Conservation (phyloP, 2,888 invertebrate species). For the Drosophila neonasuta region DNA sequence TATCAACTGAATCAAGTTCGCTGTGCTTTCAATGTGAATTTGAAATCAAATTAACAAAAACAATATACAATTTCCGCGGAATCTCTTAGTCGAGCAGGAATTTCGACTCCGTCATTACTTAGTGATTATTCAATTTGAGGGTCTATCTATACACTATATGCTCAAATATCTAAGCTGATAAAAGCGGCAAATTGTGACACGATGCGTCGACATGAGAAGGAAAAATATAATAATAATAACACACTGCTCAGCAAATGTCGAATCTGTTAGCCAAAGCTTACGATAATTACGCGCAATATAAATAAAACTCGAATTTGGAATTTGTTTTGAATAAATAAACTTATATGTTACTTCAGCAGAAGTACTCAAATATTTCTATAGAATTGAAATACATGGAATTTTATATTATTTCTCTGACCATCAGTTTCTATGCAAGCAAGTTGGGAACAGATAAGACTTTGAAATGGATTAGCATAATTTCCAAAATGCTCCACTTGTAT, state of each 20-base stretch:
- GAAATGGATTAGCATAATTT: background rate
- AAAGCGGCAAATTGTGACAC: background rate
- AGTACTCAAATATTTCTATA: background rate
- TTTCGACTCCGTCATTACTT: constrained; percentile 8
- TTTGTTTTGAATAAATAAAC: background rate
- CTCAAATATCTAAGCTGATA: constrained; percentile 1
- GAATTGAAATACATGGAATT: background rate
- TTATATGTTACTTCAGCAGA: background rate
- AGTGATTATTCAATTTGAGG: constrained; percentile 38
- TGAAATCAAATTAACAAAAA: background rate
- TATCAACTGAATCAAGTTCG: background rate
- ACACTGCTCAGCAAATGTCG: constrained; percentile 8
- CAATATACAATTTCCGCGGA: background rate
- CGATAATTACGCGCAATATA: background rate
- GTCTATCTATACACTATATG: background rate
- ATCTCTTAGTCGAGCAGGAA: background rate
- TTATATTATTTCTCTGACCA: too few relatives aligned
- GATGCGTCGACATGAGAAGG: constrained; percentile 6
- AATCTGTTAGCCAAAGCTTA: too few relatives aligned
- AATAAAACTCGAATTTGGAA: background rate
- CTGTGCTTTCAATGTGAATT: background rate
- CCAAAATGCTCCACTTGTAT: background rate
- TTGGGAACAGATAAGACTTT: too few relatives aligned
- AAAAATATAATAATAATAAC: background rate
- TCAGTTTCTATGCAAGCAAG: too few relatives aligned